Conservation (phyloP, 2,797 vertebrate species). For the Lateolabrax maculatus region DNA sequence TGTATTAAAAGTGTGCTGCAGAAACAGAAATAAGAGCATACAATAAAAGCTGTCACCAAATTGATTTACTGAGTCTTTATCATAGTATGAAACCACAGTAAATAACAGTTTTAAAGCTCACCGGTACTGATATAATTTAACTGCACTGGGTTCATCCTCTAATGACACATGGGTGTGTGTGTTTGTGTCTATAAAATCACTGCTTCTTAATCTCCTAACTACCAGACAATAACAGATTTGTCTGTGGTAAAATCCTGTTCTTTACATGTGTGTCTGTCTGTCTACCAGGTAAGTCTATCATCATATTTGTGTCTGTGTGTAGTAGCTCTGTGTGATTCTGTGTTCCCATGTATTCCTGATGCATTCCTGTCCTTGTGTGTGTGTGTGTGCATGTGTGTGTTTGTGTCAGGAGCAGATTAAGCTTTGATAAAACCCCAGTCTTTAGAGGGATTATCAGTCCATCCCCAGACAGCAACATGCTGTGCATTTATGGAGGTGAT, state of each 20-base stretch:
- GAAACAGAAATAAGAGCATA: constrained; percentile 6
- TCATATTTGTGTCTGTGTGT: constrained; percentile 45
- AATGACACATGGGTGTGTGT: constrained; percentile 56
- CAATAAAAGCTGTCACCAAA: constrained; percentile 44
- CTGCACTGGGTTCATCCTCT: constrained; percentile 48
- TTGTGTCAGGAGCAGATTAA: constrained; percentile 71
- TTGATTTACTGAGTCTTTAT: constrained; percentile 42
- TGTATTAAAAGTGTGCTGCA: neutral
- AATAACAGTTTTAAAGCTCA: constrained; percentile 44
- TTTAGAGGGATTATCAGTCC: constrained; percentile 80
- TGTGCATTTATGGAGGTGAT: constrained; percentile 83
- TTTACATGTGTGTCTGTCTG: constrained; percentile 64
- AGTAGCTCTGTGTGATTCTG: constrained; percentile 18
- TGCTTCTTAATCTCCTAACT: constrained; percentile 75
- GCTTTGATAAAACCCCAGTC: constrained; percentile 81
- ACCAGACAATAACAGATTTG: constrained; percentile 82
- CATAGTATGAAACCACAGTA: constrained; percentile 30
- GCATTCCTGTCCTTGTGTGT: constrained; percentile 37
- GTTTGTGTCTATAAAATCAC: constrained; percentile 66
- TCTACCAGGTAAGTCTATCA: constrained; percentile 42
- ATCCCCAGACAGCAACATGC: constrained; percentile 81
- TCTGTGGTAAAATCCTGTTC: constrained; percentile 78
- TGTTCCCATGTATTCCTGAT: constrained; percentile 53
- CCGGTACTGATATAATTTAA: constrained; percentile 41
- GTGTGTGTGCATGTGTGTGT: constrained; percentile 30